Base-by-base conservation (phyloP, 2,888 invertebrate species). In the Drosophila rubida region DNA sequence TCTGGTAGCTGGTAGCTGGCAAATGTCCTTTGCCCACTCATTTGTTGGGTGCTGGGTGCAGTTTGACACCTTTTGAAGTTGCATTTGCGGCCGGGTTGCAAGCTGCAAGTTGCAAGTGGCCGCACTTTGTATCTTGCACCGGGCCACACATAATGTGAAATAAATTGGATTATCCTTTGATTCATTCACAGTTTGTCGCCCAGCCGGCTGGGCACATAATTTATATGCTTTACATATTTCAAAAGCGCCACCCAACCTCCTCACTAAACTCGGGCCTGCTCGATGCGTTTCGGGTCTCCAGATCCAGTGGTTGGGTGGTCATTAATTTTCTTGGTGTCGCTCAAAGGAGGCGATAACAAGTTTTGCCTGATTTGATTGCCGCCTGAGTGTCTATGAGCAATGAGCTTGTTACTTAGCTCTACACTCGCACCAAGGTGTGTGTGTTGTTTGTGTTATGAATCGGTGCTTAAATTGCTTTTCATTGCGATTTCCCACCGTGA, bases 121-220 rank as follows among this genome's bases (percentile, higher is more conserved):
- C 30, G 68, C 64, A 77, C 62, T 69, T 78, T 80, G 80, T 65
- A 54, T 57, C 35, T 64, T 78, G 63, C 55, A 66, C 49, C 65
- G 74, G 74, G 35, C 35, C 42, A 32, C 30, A 75, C 83, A 82
- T 85, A 87, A 85, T 88, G 76, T 78, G 77, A 89, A 89, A 88
- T 89, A 90, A 90, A 90, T 90, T 90, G 89, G 90, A 90, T 90
- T 90, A 90, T 89, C 87, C 89, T 90, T 89, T 90, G 90, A 90
- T 89, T 89, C 90, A 89, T 82, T 87, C 83, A 79, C 85, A 85
- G 79, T 80, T 85, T 80, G 77, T 82, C 79, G 82, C 82, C 85
- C 86, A 53, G 64, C 22, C 76, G 69, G 59, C 77, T 68, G 64
- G 39, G 68, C 74, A 74, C 87, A 86, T 87, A 86, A 86, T 86